Percentiles rank a stretch among this genome's conserved stretches.
Evolutionary conservation across 2,888 invertebrate species (phyloP).

Genomic region (Napeogenes inachia): DNA sequence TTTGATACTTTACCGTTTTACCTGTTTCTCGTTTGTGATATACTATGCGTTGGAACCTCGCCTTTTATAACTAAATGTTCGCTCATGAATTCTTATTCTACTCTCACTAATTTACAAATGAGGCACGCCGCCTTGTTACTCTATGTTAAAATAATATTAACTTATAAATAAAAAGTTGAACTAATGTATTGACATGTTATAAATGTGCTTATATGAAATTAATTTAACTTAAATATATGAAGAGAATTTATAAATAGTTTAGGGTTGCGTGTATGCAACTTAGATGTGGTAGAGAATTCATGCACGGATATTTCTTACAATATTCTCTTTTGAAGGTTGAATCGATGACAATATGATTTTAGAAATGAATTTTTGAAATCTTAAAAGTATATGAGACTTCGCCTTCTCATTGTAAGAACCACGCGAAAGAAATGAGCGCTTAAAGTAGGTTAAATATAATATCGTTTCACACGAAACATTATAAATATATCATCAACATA

Average conservation of each 20-base stretch:
- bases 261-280: conserved; percentile 32
- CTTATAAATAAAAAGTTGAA: conserved; percentile 25
- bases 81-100: conserved; percentile 53
- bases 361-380: conserved; percentile 48
- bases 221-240: conserved; percentile 26
- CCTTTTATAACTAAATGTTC: conserved; percentile 55
- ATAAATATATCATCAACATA: conserved; percentile 14
- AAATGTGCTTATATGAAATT: conserved; percentile 29
- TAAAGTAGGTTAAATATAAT: conserved; percentile 12
- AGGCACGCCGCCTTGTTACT: conserved; percentile 16
- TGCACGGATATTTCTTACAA: conserved; percentile 42
- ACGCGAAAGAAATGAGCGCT: conserved; percentile 27
- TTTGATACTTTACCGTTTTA: conserved; percentile 74
- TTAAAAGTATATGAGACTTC: conserved; percentile 40
- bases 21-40: conserved; percentile 65
- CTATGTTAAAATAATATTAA: conserved; percentile 24
- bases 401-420: conserved; percentile 28
- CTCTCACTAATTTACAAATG: conserved; percentile 25
- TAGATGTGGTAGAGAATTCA: conserved; percentile 47
- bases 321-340: conserved; percentile 47
- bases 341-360: conserved; percentile 59
- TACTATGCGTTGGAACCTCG: conserved; percentile 55
- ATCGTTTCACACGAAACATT: conserved; percentile 20
- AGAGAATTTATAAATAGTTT: conserved; percentile 31
- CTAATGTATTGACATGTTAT: conserved; percentile 30